Percentiles rank a stretch among this genome's conserved stretches.
These are phyloP conservation scores for Meloidogyne chitwoodi DNA, from an alignment of 1,140 invertebrate species.

Conservation along the genomic window DNA sequence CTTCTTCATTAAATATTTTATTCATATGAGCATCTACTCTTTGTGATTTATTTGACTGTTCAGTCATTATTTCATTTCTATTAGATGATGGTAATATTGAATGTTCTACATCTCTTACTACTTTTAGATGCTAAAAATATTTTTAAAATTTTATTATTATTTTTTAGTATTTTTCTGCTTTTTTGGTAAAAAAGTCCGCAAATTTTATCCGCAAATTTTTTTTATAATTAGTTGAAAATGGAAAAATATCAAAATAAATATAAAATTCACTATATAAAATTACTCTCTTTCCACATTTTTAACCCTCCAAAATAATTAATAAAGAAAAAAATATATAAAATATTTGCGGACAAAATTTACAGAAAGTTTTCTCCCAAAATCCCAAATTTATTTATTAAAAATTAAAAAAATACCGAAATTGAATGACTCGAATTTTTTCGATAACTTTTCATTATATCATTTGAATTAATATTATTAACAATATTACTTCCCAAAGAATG, in stretches of 20 bases:
- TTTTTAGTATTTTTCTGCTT: too few relatives aligned
- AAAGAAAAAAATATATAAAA: too few relatives aligned
- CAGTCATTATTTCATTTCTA: background rate
- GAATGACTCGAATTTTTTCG: background rate
- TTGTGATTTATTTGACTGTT: background rate
- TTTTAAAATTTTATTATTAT: background rate
- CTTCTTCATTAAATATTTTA: conserved; percentile 32
- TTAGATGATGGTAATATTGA: conserved; percentile 23
- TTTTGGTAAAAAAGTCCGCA: too few relatives aligned
- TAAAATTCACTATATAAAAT: too few relatives aligned
- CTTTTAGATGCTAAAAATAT: background rate
- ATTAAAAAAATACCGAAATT: background rate
- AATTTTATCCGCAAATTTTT: too few relatives aligned
- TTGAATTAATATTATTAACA: background rate
- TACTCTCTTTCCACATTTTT: too few relatives aligned
- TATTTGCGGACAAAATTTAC: too few relatives aligned
- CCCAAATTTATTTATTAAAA: background rate
- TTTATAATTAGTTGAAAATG: too few relatives aligned
- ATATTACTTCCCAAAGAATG: background rate
- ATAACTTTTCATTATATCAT: background rate
- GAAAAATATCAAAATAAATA: too few relatives aligned
- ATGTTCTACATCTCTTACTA: background rate
- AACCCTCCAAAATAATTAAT: too few relatives aligned
- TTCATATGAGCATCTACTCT: background rate
- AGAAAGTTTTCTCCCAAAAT: too few relatives aligned